A percentile compares a stretch with the other conserved stretches of the same genome.
Evolutionary conservation across 2,113 vertebrate genomes (phyloP).

Genomic region (Notechis scutatus): DNA sequence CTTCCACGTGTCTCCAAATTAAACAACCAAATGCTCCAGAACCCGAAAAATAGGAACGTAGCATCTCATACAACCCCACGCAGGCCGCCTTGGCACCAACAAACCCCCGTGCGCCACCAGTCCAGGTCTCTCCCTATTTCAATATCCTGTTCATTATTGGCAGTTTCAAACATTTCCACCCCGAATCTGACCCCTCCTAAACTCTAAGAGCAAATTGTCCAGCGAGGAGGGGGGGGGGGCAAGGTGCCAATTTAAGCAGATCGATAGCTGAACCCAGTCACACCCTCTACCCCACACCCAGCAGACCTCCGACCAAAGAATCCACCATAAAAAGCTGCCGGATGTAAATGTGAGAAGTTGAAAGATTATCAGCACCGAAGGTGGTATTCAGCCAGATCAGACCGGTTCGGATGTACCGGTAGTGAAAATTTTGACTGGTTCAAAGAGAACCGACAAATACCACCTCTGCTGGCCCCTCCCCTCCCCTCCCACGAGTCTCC

Average conservation of each 20-base stretch:
- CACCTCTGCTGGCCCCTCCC: no score
- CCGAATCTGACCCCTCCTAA: not conserved
- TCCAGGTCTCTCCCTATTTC: constrained; percentile 9
- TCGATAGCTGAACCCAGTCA: not conserved
- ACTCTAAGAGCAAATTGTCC: constrained; percentile 23
- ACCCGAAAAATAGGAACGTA: not conserved
- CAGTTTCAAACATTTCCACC: not conserved
- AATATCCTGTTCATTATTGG: not conserved
- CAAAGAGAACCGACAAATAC: no score
- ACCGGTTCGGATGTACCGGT: no score
- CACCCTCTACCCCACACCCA: not conserved
- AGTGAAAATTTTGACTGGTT: no score
- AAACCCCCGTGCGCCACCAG: not conserved
- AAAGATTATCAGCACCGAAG: no score
- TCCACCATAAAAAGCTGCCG: not conserved
- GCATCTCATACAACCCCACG: not conserved
- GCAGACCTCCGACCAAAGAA: constrained; percentile 16
- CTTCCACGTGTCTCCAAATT: constrained; percentile 9
- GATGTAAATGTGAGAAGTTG: no score
- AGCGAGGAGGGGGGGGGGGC: fast-evolving
- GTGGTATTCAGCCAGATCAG: no score
- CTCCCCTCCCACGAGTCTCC: no score
- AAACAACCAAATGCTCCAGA: not conserved
- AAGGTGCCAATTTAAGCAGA: constrained; percentile 11
- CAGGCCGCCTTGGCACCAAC: constrained; percentile 20